Evolutionary conservation across 2,113 vertebrate genomes (phyloP).

Genomic region (Columba janthina): DNA sequence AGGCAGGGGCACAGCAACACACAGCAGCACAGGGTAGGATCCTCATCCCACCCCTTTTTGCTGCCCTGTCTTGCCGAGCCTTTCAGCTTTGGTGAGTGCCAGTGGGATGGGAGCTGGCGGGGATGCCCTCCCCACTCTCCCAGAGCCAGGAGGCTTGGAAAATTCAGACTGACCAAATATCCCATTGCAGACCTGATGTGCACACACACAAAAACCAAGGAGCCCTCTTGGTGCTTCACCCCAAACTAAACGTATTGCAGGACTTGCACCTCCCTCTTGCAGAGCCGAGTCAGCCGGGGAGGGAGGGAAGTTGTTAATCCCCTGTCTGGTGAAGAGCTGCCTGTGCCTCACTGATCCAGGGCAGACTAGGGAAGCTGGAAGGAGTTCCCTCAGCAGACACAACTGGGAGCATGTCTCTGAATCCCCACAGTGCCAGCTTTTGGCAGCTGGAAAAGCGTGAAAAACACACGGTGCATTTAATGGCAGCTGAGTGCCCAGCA

Average conservation of each 20-base stretch:
- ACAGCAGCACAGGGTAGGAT: not conserved
- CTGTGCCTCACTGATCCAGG: not conserved
- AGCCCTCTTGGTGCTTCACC: not conserved
- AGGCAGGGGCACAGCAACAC: not conserved
- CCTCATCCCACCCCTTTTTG: not conserved
- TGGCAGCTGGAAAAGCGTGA: not conserved
- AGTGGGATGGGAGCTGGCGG: not conserved
- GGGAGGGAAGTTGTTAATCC: not conserved
- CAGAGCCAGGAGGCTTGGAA: not conserved
- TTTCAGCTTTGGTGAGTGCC: not conserved
- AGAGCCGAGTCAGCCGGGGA: not conserved
- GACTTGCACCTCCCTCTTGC: not conserved
- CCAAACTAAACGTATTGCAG: not conserved
- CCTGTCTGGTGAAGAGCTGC: not conserved
- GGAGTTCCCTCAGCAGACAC: not conserved
- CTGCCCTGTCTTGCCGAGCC: not conserved
- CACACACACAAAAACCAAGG: too few species aligned
- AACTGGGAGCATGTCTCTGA: not conserved
- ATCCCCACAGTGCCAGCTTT: not conserved
- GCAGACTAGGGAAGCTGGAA: not conserved
- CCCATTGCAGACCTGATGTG: not conserved
- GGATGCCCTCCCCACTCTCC: not conserved
- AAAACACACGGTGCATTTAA: rapidly evolving
- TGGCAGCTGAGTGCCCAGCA: not conserved
- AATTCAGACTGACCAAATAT: not conserved